A percentile compares a stretch with the other conserved stretches of the same genome.
Conservation (phyloP, 2,113 vertebrate species). For the Anhinga rufa region DNA sequence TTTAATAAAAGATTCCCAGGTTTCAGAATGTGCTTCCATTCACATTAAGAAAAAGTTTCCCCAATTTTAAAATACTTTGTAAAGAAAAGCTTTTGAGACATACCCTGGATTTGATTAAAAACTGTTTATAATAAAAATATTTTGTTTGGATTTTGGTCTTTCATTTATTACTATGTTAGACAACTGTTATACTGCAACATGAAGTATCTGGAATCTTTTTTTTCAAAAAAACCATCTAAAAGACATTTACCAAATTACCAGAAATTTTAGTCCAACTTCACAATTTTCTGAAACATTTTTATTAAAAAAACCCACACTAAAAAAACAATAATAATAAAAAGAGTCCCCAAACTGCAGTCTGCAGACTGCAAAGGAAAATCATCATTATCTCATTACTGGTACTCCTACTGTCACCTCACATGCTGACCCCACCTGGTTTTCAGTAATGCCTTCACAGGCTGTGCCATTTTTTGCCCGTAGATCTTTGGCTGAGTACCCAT, state of each 20-base stretch:
- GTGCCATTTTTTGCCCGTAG: neutral
- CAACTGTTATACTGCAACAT: neutral
- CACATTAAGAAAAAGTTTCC: neutral
- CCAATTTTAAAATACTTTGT: neutral
- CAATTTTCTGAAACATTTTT: neutral
- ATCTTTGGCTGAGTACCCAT: neutral
- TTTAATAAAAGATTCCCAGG: neutral
- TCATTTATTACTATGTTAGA: neutral
- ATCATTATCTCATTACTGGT: neutral
- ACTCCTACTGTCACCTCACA: neutral
- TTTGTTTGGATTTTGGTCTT: neutral
- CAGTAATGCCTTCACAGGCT: neutral
- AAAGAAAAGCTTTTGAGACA: neutral
- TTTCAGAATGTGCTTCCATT: neutral
- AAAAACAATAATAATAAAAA: neutral
- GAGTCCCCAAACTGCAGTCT: neutral
- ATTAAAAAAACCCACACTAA: neutral
- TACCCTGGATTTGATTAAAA: neutral
- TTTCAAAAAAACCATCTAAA: neutral
- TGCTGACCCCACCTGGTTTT: neutral
- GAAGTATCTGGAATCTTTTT: neutral
- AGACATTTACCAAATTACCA: neutral
- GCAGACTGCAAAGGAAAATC: neutral
- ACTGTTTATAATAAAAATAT: neutral
- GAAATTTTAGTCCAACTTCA: neutral